Conservation (phyloP, 1,140 invertebrate species). For the Pollicipes pollicipes region DNA sequence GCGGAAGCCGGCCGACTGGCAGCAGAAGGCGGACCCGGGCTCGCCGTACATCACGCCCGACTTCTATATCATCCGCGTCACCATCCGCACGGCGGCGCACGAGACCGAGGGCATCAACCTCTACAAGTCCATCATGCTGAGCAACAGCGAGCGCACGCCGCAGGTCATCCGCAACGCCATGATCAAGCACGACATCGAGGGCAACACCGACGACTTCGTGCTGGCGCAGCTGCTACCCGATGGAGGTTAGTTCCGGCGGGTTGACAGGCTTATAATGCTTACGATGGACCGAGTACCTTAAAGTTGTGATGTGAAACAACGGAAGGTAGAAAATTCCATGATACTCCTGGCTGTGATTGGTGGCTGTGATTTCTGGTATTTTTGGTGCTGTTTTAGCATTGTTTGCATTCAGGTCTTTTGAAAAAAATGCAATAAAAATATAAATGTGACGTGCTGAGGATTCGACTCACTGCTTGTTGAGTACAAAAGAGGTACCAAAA, state of each 20-base stretch:
- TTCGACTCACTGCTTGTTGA: no score
- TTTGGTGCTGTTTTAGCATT: no score
- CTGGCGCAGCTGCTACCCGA: constrained; percentile 75
- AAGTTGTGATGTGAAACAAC: no score
- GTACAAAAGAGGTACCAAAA: no score
- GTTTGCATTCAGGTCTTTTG: no score
- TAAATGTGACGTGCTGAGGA: no score
- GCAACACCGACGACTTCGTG: constrained; percentile 69
- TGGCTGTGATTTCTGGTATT: no score
- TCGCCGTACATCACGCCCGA: constrained; percentile 38
- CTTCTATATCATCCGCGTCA: constrained; percentile 79
- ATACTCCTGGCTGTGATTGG: no score
- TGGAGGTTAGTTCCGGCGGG: constrained; percentile 39
- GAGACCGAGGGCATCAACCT: constrained; percentile 71
- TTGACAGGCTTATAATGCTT: background rate
- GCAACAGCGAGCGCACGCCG: constrained; percentile 83
- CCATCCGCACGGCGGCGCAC: constrained; percentile 55
- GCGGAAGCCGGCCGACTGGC: background rate
- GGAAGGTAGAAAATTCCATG: no score
- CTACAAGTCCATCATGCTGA: constrained; percentile 83
- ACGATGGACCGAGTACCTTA: no score
- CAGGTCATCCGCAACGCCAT: constrained; percentile 85
- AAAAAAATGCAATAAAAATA: no score
- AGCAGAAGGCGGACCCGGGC: constrained; percentile 1
- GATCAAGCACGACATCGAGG: constrained; percentile 76